Conservation (phyloP, 2,797 vertebrate species). For the Triplophysa yarkandensis region DNA sequence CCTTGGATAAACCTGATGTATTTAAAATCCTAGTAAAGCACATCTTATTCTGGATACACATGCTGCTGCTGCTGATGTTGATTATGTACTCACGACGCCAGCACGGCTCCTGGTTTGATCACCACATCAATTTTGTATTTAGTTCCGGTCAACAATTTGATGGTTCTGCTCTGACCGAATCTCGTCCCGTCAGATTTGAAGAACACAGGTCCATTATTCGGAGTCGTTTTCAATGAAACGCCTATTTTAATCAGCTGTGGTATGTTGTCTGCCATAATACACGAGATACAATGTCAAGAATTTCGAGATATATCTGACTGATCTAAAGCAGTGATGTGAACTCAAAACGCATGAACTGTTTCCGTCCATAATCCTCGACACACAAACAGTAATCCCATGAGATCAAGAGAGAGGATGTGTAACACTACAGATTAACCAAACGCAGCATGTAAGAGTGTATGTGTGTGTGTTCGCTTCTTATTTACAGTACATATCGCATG, state of each 20-base stretch:
- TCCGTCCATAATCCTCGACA: slow-evolving; percentile 46
- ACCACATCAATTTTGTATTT: slow-evolving; percentile 92
- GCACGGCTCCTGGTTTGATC: slow-evolving; percentile 87
- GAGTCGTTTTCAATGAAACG: slow-evolving; percentile 89
- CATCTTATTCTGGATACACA: too few relatives aligned
- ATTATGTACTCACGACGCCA: slow-evolving; percentile 84
- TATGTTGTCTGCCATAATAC: slow-evolving; percentile 85
- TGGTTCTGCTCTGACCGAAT: slow-evolving; percentile 94
- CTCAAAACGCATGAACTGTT: slow-evolving; percentile 30
- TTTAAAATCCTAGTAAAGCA: too few relatives aligned
- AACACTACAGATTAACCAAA: background rate
- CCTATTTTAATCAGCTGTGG: slow-evolving; percentile 87
- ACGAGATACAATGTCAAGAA: background rate
- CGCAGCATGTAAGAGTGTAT: background rate
- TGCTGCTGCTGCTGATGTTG: too few relatives aligned
- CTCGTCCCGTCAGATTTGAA: slow-evolving; percentile 94
- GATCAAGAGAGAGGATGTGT: slow-evolving; percentile 16
- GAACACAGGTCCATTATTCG: slow-evolving; percentile 88
- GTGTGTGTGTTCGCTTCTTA: background rate
- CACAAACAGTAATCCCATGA: slow-evolving; percentile 28
- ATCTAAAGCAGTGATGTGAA: slow-evolving; percentile 20
- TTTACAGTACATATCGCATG: background rate
- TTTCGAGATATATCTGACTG: slow-evolving; percentile 12
- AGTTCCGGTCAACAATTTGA: slow-evolving; percentile 93
- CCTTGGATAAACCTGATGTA: too few relatives aligned